Base-by-base conservation (phyloP, 2,113 vertebrate species). In the Cebus imitator region DNA sequence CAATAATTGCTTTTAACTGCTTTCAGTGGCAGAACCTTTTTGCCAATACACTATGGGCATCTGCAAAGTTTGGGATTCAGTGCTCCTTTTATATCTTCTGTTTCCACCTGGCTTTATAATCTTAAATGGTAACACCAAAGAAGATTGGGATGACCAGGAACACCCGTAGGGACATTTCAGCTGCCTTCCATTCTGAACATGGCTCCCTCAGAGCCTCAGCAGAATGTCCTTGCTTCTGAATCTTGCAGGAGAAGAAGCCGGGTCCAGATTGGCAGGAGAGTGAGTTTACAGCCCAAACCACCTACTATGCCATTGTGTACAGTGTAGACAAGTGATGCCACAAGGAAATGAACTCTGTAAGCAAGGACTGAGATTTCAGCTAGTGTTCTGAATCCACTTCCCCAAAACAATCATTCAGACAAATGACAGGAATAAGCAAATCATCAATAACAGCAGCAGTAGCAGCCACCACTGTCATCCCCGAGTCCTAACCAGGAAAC, bases 1-100 rank as follows among this genome's bases (percentile, higher is more conserved):
- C 92, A 95, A 91, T 97, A 95, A 96, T 95, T 76, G 94, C 95
- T 97, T 94, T 97, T 90, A 75, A 27, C 27, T 72, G 87, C 95
- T 94, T 90, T 93, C 87, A 66, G 79, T 14, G 35, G 23, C 0
- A 0, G 13, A 17, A 64, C 5, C 12, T n/a, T 70, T 93, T 64
- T 75, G 70, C 58, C 70, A 45, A 5, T 1, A 40, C 37, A 40
- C 37, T 40, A 5, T 1, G 7, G 55, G 73, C 43, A 6, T 13
- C 81, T 16, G 80, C 66, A 81, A 76, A 73, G 32, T 27, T 13
- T 21, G 45, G 76, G 94, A 40, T 45, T 90, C 30, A 18, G 35
- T 9, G 25, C 35, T 50, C 32, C 64, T 70, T 86, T 61, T 68
- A 66, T 11, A 8, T 45, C 95, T 94, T 90, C 48, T 48, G 40